Conservation (phyloP, 1,140 invertebrate species). For the Episyrphus balteatus region DNA sequence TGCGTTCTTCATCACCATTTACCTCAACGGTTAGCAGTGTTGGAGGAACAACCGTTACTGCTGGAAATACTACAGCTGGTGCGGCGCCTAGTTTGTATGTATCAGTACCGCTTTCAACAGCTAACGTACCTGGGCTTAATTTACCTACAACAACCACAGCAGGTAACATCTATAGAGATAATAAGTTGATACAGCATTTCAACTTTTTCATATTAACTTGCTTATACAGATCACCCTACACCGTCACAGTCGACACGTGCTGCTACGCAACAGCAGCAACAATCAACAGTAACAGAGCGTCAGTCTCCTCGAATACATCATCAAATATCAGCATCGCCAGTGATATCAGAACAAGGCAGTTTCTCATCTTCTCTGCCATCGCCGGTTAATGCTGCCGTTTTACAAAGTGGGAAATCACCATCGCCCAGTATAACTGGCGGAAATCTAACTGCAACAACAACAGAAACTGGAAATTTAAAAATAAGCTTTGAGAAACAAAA, state of each 20-base stretch:
- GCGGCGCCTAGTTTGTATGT: constrained; percentile 30
- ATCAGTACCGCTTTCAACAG: constrained; percentile 33
- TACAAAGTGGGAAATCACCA: constrained; percentile 30
- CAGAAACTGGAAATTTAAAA: constrained; percentile 38
- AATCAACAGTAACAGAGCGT: constrained; percentile 4
- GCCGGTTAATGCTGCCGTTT: constrained; percentile 5
- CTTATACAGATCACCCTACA: constrained; percentile 3
- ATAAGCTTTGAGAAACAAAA: constrained; percentile 42
- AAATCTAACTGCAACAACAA: constrained; percentile 26
- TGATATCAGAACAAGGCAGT: constrained; percentile 3
- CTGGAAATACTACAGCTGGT: constrained; percentile 1
- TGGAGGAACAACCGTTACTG: background rate
- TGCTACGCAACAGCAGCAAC: constrained; percentile 8
- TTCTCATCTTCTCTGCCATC: background rate
- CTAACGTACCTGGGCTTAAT: constrained; percentile 37
- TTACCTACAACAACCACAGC: constrained; percentile 19
- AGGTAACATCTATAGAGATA: background rate
- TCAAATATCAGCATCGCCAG: constrained; percentile 1
- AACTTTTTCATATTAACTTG: background rate
- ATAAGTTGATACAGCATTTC: background rate
- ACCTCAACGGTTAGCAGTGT: background rate
- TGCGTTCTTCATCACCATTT: background rate
- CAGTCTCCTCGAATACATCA: constrained; percentile 9
- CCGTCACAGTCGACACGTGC: constrained; percentile 2
- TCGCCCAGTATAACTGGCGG: constrained; percentile 13